Evolutionary conservation across 2,888 invertebrate genomes (phyloP).

Genomic region (Tipula vernalis): DNA sequence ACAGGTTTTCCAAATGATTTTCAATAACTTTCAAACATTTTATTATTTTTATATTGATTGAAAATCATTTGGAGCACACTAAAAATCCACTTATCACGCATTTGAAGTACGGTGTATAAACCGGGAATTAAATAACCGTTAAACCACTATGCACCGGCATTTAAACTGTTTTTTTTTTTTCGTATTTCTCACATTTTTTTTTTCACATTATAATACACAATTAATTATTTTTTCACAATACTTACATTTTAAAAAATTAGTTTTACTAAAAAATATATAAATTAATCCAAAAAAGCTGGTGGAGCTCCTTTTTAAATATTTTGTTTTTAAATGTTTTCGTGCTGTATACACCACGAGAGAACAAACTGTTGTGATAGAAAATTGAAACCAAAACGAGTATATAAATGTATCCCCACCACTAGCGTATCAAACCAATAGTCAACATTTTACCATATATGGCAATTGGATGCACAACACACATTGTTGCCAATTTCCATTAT

Average conservation of each 20-base stretch:
- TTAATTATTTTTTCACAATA: background rate
- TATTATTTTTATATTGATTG: background rate
- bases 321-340: background rate
- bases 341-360: slow-evolving; percentile 30
- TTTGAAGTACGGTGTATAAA: background rate
- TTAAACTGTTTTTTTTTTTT: background rate
- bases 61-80: background rate
- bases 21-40: background rate
- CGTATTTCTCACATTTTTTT: background rate
- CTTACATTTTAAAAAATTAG: slow-evolving; percentile 10
- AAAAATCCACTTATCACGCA: background rate
- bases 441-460: slow-evolving; percentile 36
- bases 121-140: background rate
- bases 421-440: slow-evolving; percentile 23
- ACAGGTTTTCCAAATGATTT: background rate
- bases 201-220: background rate
- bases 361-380: slow-evolving; percentile 35
- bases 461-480: slow-evolving; percentile 25
- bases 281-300: background rate
- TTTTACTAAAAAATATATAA: slow-evolving; percentile 1
- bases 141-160: background rate
- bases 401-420: slow-evolving; percentile 30
- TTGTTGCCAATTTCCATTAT: slow-evolving; percentile 21
- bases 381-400: slow-evolving; percentile 32
- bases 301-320: background rate